Base-by-base conservation (phyloP, 2,113 vertebrate genomes). In the Cyprinodon brontotheroides region DNA sequence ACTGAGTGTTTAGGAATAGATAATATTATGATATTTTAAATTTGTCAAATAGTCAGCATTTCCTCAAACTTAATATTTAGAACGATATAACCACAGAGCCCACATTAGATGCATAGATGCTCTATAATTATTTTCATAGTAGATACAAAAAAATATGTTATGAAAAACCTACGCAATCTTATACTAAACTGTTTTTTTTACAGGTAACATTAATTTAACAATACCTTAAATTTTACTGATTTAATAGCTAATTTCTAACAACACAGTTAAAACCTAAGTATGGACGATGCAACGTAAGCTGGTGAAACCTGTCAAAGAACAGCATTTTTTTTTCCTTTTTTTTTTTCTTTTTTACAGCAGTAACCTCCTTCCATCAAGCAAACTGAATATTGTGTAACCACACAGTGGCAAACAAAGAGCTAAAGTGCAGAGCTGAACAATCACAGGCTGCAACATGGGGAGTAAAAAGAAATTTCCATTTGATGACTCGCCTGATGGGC, bases 381-480 rank as follows among this genome's bases (percentile, higher is more conserved):
- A 47, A 14, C 61, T 4, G 10, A 68, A 62, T 6, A 6, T 22
- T 38, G 47, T 69, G 1, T 80, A 73, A 82, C 74, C 71, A 62
- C 76, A 78, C 0, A 8, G 68, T 62, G 12, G 13, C 4, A 8
- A 10, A 68, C 7, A 10, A 65, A 20, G 20, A 68, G 39, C 40
- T 60, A 47, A 82, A 40, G 22, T 12, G 38, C 2, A 36, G 66
- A 43, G n/a, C n/a, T 15, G 77, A 64, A 37, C 64, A 36, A 69
- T 65, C n/a, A 15, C 57, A 57, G 15, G 17, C 50, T 57, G 50
- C 7, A 12, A 67, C 36, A 53, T 2, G 14, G 11, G n/a, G 37
- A 22, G 38, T 10, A 65, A 43, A 61, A 48, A 84, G 4, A 70
- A 59, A 37, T 68, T 79, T 83, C 38, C 15, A 0, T 66, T 37